Percentiles rank a stretch among this genome's conserved stretches.
phyloP scores from a whole-genome alignment of 2,113 vertebrate genomes.

The Tyto alba region DNA sequence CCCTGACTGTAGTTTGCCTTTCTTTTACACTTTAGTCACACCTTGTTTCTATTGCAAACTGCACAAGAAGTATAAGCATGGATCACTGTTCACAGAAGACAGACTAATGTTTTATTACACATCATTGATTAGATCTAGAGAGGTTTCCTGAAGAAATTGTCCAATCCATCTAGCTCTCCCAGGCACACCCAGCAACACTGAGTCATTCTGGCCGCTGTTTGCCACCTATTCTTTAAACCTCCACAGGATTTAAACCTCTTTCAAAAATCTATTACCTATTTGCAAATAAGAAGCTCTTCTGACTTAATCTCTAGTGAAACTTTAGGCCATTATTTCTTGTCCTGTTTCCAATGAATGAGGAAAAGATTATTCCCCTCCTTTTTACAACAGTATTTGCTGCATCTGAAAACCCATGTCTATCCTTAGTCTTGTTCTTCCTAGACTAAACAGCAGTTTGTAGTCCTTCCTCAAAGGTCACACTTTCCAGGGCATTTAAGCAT shows the following conservation, averaged over 20 bases:
- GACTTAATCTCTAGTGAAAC: background rate
- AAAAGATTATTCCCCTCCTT: background rate
- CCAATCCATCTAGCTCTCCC: background rate
- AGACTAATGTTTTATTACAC: background rate
- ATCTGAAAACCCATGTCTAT: background rate
- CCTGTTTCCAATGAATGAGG: background rate
- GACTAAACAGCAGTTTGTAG: background rate
- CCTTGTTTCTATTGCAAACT: background rate
- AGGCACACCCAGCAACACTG: background rate
- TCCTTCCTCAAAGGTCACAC: background rate
- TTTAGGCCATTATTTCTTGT: background rate
- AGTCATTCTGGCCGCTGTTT: background rate
- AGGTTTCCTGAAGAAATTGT: background rate
- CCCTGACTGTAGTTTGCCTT: background rate
- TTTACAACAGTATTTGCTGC: background rate
- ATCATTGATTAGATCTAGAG: background rate
- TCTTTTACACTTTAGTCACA: background rate
- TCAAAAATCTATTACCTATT: background rate
- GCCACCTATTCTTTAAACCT: background rate
- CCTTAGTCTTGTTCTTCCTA: background rate
- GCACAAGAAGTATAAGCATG: background rate
- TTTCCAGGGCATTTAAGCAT: background rate
- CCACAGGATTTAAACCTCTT: background rate
- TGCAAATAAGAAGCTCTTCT: background rate
- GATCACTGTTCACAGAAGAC: background rate